These are phyloP conservation scores for Sarcophaga bullata DNA, from an alignment of 1,140 invertebrate species.

Conservation along the genomic window DNA sequence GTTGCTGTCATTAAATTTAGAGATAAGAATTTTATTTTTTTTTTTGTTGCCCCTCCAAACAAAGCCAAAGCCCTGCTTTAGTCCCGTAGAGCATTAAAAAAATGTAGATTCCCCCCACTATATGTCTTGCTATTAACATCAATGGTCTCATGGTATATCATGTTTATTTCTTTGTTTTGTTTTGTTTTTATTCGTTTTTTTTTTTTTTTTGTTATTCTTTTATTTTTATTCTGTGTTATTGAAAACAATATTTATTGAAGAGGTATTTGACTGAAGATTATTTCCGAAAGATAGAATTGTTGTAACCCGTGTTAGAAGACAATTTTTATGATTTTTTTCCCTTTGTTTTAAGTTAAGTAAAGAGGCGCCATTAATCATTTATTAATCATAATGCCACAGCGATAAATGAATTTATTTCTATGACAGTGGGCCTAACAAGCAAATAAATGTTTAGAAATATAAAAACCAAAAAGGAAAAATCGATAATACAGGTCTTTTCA, in stretches of 20 bases:
- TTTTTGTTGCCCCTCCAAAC: too few relatives aligned
- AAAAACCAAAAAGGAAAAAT: background rate
- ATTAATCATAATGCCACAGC: slow-evolving; percentile 31
- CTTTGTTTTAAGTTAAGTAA: background rate
- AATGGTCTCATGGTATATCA: too few relatives aligned
- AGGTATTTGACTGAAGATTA: background rate
- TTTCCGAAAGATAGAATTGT: background rate
- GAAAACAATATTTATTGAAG: background rate
- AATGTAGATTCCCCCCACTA: too few relatives aligned
- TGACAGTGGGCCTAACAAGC: background rate
- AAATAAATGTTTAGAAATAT: background rate
- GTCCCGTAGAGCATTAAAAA: too few relatives aligned
- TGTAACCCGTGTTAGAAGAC: background rate
- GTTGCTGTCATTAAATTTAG: too few relatives aligned
- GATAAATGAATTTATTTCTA: slow-evolving; percentile 24
- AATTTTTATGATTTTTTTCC: background rate
- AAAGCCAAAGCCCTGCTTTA: too few relatives aligned
- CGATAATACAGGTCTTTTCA: too few relatives aligned
- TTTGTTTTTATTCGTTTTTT: too few relatives aligned
- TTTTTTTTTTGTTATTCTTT: background rate
- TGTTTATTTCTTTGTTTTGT: background rate
- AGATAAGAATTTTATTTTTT: too few relatives aligned
- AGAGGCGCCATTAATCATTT: slow-evolving; percentile 39
- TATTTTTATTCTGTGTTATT: too few relatives aligned
- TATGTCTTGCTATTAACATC: too few relatives aligned